Evolutionary conservation across 2,797 vertebrate genomes (phyloP).

Genomic region (Neopelma chrysocephalum): DNA sequence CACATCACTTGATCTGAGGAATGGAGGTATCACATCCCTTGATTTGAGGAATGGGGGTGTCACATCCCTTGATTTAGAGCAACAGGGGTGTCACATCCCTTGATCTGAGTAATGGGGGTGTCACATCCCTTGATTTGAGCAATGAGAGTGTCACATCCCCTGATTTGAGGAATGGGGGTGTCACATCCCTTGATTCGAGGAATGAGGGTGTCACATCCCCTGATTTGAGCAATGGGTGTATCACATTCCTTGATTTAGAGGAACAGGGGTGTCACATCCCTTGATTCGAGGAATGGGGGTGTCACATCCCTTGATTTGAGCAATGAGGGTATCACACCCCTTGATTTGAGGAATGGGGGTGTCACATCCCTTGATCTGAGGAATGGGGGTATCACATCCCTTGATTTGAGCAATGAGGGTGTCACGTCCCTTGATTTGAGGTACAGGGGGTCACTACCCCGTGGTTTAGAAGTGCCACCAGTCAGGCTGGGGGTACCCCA

Average conservation of each 20-base stretch:
- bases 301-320: background rate
- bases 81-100: fast-evolving
- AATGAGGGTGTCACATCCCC: background rate
- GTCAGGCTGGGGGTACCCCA: background rate
- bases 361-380: background rate
- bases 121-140: background rate
- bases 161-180: background rate
- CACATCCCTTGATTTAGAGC: background rate
- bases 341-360: background rate
- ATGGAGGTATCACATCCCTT: background rate
- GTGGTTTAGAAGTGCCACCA: fast-evolving
- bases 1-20: background rate
- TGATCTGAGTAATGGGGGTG: background rate
- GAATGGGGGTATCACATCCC: no score
- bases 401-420: no score
- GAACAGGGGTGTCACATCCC: background rate
- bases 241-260: background rate
- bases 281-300: background rate
- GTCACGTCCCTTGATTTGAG: background rate
- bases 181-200: background rate
- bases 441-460: fast-evolving
- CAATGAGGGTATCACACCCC: background rate
- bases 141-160: background rate
- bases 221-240: background rate
- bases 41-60: fast-evolving